Percentiles rank a stretch among this genome's conserved stretches.
These are phyloP conservation scores for Chironomus striatipennis DNA, from an alignment of 1,140 invertebrate species.

Conservation along the genomic window DNA sequence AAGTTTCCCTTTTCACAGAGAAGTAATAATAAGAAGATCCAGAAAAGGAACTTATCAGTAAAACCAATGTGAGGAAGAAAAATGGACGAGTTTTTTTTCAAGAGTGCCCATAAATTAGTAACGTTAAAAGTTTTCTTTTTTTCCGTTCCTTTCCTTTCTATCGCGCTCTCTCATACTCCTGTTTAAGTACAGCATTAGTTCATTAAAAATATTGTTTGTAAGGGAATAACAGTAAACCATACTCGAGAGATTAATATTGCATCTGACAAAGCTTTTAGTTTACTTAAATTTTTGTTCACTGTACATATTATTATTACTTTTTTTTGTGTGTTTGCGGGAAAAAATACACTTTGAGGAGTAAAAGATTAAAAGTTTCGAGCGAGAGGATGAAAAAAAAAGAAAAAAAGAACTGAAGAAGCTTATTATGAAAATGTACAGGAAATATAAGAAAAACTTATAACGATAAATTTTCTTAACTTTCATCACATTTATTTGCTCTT, in stretches of 20 bases:
- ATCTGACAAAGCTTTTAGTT: slow-evolving; percentile 13
- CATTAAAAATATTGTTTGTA: slow-evolving; percentile 4
- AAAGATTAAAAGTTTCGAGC: slow-evolving; percentile 8
- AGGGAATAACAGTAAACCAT: slow-evolving; percentile 9
- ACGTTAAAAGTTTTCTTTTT: neutral
- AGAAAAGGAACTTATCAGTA: too few relatives aligned
- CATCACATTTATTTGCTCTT: slow-evolving; percentile 11
- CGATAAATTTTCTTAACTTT: slow-evolving; percentile 2
- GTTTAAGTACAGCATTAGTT: neutral
- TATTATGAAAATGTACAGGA: neutral
- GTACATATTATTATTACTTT: too few relatives aligned
- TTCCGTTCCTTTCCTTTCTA: neutral
- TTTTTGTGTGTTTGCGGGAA: neutral
- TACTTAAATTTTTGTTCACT: neutral
- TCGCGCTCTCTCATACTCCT: neutral
- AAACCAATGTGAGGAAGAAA: too few relatives aligned
- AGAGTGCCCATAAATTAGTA: neutral
- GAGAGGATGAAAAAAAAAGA: neutral
- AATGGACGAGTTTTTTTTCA: neutral
- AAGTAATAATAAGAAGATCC: too few relatives aligned
- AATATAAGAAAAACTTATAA: neutral
- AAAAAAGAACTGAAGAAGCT: neutral
- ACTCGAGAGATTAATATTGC: slow-evolving; percentile 20
- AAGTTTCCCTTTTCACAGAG: too few relatives aligned
- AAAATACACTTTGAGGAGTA: neutral